Evolutionary conservation across 2,888 invertebrate species (phyloP).

Genomic region (Thymelicus lineola): DNA sequence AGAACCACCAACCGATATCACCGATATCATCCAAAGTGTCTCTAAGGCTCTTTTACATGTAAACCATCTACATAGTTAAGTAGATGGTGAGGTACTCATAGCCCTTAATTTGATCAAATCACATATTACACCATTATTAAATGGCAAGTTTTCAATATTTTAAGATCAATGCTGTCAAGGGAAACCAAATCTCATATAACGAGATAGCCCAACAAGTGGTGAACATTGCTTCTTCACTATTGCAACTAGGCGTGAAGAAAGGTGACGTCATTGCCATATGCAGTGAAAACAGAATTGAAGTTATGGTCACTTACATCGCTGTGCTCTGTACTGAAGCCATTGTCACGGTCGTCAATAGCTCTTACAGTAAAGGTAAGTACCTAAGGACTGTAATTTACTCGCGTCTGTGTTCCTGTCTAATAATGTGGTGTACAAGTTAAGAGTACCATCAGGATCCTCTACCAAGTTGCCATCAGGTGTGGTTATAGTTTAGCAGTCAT

Average conservation of each 20-base stretch:
- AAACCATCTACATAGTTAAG: no score
- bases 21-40: no score
- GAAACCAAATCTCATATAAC: slow-evolving; percentile 51
- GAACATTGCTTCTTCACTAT: slow-evolving; percentile 52
- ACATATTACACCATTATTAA: no score
- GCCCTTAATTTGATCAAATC: no score
- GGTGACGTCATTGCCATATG: slow-evolving; percentile 60
- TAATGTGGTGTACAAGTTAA: no score
- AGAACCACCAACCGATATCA: no score
- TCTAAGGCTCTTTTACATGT: no score
- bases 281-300: slow-evolving; percentile 62
- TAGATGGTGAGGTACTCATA: no score
- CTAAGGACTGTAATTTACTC: neutral
- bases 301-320: slow-evolving; percentile 53
- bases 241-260: slow-evolving; percentile 49
- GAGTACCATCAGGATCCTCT: no score
- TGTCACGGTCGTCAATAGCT: slow-evolving; percentile 56
- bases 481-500: no score
- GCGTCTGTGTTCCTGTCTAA: no score
- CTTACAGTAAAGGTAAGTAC: slow-evolving; percentile 58
- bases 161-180: slow-evolving; percentile 56
- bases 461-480: no score
- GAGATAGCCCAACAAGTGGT: slow-evolving; percentile 57
- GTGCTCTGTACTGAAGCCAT: slow-evolving; percentile 56
- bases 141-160: slow-evolving; percentile 6